phyloP scores from a whole-genome alignment of 2,888 invertebrate genomes.

The Nemotelus pantherinus region DNA sequence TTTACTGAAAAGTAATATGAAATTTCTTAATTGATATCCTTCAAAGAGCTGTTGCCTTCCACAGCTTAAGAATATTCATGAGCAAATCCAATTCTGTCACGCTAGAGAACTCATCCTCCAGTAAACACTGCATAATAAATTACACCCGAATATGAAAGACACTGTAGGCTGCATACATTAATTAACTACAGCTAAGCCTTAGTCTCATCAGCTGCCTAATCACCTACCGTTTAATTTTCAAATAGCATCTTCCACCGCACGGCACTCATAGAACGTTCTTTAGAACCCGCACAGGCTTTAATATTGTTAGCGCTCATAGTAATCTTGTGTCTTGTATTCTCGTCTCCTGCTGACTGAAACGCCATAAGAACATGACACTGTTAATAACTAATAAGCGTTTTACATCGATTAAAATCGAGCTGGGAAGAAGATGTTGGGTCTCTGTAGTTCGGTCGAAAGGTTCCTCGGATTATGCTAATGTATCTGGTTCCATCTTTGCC shows the following conservation, averaged over 20 bases:
- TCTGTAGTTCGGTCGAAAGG: no score
- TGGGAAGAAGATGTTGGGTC: not conserved
- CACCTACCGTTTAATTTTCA: conserved; percentile 33
- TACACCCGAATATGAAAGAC: conserved; percentile 11
- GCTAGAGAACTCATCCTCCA: not conserved
- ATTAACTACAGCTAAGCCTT: conserved; percentile 8
- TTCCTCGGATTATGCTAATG: conserved; percentile 27
- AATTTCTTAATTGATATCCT: no score
- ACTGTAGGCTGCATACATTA: conserved; percentile 27
- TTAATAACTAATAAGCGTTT: conserved; percentile 41
- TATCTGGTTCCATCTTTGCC: conserved; percentile 3
- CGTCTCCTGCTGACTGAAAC: no score
- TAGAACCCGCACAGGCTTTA: no score
- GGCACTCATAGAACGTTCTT: no score
- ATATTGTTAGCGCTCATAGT: no score
- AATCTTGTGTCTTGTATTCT: no score
- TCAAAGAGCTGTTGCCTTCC: no score
- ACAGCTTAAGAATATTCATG: no score
- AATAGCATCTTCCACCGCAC: not conserved
- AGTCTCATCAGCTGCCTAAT: conserved; percentile 21
- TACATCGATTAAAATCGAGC: conserved; percentile 19
- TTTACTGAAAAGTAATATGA: no score
- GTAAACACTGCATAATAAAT: conserved; percentile 34
- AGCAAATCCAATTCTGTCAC: no score
- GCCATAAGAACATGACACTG: conserved; percentile 25